These are phyloP conservation scores for Papilio aristodemus DNA, from an alignment of 1,140 invertebrate species.

Conservation along the genomic window DNA sequence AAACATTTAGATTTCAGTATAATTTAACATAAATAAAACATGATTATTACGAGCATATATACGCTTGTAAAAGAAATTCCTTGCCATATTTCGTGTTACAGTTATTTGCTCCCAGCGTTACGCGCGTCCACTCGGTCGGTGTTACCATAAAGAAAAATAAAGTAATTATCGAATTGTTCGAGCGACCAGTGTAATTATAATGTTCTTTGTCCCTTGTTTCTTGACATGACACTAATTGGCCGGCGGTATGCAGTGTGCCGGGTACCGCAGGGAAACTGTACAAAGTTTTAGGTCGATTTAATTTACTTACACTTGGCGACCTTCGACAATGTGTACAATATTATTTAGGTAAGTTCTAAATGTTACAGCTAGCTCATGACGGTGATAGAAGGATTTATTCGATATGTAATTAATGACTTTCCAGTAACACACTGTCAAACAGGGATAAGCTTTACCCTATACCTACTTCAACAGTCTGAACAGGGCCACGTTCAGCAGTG, in stretches of 20 bases:
- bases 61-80: not conserved
- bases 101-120: not conserved
- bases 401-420: too few species aligned
- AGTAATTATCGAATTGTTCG: slow-evolving; percentile 14
- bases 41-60: too few species aligned
- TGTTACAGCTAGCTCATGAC: not conserved
- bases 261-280: slow-evolving; percentile 1
- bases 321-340: not conserved
- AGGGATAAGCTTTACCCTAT: too few species aligned
- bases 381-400: too few species aligned
- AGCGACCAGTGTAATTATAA: slow-evolving; percentile 10
- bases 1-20: too few species aligned
- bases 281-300: not conserved
- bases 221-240: slow-evolving; percentile 28
- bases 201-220: slow-evolving; percentile 19
- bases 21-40: too few species aligned
- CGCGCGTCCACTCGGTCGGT: not conserved
- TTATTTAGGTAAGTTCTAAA: not conserved
- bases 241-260: slow-evolving; percentile 17
- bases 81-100: not conserved
- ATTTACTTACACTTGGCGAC: not conserved
- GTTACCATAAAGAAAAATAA: slow-evolving; percentile 26
- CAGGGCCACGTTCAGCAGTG: too few species aligned
- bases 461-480: too few species aligned
- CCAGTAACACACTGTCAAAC: too few species aligned